phyloP scores from a whole-genome alignment of 2,113 vertebrate species.

The Salminus brasiliensis region DNA sequence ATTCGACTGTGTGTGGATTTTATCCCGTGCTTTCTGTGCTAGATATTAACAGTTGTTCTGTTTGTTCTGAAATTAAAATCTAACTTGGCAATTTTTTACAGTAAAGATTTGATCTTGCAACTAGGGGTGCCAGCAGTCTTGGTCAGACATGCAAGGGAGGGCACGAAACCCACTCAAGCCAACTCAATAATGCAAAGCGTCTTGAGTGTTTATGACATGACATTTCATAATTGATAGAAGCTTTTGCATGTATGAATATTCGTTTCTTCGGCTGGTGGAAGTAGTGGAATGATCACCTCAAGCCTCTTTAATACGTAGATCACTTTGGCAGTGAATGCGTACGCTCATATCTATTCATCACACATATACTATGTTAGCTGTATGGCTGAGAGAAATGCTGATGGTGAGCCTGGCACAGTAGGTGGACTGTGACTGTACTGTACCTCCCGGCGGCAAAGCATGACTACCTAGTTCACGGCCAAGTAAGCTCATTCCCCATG shows the following conservation, averaged over 20 bases:
- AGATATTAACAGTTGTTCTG: not conserved
- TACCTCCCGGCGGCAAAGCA: not conserved
- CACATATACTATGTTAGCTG: not conserved
- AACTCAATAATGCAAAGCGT: not conserved
- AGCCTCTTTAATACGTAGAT: not conserved
- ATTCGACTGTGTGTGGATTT: not conserved
- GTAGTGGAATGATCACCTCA: not conserved
- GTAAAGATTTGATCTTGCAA: not conserved
- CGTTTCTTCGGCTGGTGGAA: not conserved
- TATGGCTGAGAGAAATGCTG: not conserved
- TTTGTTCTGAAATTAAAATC: not conserved
- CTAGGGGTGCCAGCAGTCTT: not conserved
- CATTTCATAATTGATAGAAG: not conserved
- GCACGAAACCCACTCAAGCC: not conserved
- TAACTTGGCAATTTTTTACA: not conserved
- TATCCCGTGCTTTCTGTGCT: not conserved
- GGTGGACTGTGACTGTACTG: not conserved
- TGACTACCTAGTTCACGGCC: not conserved
- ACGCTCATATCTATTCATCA: not conserved
- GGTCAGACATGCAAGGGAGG: not conserved
- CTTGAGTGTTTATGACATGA: constrained; percentile 9
- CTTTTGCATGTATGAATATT: constrained; percentile 10
- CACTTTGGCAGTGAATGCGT: not conserved
- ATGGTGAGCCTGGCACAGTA: not conserved
- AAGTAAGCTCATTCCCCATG: no score